A percentile compares a stretch with the other conserved stretches of the same genome.
Conservation (phyloP, 2,113 vertebrate species). For the Pseudopipra pipra region DNA sequence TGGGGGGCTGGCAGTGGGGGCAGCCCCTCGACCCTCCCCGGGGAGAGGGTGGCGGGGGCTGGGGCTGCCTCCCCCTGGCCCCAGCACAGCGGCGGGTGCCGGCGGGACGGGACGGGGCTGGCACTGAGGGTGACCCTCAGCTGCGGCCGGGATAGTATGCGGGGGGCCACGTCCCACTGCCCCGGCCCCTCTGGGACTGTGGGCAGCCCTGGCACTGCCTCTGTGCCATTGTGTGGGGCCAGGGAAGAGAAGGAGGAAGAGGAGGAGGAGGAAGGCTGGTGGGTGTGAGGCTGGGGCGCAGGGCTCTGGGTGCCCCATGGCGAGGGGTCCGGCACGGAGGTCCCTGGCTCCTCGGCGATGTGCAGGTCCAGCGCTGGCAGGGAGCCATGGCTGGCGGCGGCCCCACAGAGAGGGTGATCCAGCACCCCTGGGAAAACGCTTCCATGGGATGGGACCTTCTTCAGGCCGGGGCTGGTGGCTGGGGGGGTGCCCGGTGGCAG, state of each 20-base stretch:
- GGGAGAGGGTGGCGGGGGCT: not conserved
- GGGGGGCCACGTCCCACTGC: not conserved
- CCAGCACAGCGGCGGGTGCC: not conserved
- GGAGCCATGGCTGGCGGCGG: slow-evolving; percentile 58
- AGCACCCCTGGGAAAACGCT: slow-evolving; percentile 73
- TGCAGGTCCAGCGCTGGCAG: slow-evolving; percentile 80
- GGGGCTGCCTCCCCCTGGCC: slow-evolving; percentile 13
- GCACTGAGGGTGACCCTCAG: slow-evolving; percentile 11
- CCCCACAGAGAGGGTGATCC: slow-evolving; percentile 34
- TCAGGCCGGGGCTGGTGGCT: slow-evolving; percentile 37
- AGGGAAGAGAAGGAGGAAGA: not conserved
- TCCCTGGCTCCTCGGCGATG: slow-evolving; percentile 66
- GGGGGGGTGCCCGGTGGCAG: not conserved
- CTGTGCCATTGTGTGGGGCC: not conserved
- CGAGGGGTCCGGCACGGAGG: fast-evolving
- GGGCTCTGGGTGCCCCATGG: not conserved
- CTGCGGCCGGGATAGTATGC: not conserved
- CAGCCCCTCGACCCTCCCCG: slow-evolving; percentile 12
- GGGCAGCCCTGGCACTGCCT: slow-evolving; percentile 66
- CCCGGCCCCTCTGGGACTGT: slow-evolving; percentile 68
- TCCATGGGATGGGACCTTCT: slow-evolving; percentile 79
- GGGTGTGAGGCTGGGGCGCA: not conserved
- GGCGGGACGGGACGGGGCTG: slow-evolving; percentile 24
- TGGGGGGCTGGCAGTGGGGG: slow-evolving; percentile 11
- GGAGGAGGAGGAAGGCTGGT: slow-evolving; percentile 32